Base-by-base conservation (phyloP, 2,888 invertebrate genomes). In the Serrognathus titanus region DNA sequence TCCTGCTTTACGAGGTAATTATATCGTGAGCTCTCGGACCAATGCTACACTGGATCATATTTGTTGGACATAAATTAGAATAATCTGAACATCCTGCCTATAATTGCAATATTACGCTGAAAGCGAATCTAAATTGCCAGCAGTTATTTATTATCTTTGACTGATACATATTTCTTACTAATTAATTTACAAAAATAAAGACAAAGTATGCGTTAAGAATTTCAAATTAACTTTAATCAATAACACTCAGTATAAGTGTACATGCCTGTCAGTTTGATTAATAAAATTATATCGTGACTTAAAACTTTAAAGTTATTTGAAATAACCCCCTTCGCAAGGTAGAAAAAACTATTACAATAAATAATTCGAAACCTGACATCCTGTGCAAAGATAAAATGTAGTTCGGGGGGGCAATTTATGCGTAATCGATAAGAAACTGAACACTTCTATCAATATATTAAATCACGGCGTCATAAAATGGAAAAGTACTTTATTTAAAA, bases 1-100 rank as follows among this genome's bases (percentile, higher is more conserved):
- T 57, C 53, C 39, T 66, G 61, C 66, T 68, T 68, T 68, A 68
- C 64, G 66, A 63, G 62, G 65, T 66, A 68, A 68, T 68, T 68
- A 68, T 63, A 61, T 59, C 61, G 66, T 59, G 59, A 58, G 57
- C 58, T 58, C 54, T 53, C 58, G 50, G 54, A 50, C 45, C 47
- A 49, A 50, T 39, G 35, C 13, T 37, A 46, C 55, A 46, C 45
- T 55, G 56, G 57, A 59, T 58, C 60, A 55, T 55, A 58, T 60
- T 55, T 58, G 57, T 53, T 60, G 50, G 53, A 60, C 58, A 60
- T 60, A 60, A 60, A 60, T 60, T 58, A 55, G 53, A 46, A 60
- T 57, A 58, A 58, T 58, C 58, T 58, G 48, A 58, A 58, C 43
- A 51, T 48, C 10, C 51, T 43, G 51, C 58, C 58, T 54, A 54